Conservation (phyloP, 1,140 invertebrate genomes). For the Aphis gossypii region DNA sequence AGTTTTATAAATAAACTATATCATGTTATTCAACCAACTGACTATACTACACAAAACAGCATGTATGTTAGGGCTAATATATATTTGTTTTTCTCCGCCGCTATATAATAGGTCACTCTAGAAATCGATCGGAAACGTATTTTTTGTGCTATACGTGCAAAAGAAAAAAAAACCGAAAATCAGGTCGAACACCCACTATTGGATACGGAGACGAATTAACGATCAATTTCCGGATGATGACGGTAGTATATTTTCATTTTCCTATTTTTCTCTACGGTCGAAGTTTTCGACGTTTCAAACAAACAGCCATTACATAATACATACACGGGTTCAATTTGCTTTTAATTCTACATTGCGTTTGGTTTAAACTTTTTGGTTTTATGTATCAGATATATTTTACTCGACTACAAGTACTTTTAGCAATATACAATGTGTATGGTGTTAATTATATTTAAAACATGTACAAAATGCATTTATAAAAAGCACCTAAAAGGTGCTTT, state of each 20-base stretch:
- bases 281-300: not conserved
- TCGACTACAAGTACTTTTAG: not conserved
- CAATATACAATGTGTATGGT: not conserved
- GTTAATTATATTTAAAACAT: not conserved
- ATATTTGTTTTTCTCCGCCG: not conserved
- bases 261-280: not conserved
- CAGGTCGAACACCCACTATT: not conserved
- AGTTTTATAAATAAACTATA: not conserved
- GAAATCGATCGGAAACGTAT: constrained; percentile 8
- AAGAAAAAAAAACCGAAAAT: constrained; percentile 16
- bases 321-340: not conserved
- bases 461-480: not conserved
- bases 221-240: constrained; percentile 20
- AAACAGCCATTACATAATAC: not conserved
- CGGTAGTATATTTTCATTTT: not conserved
- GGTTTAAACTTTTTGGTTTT: not conserved
- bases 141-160: not conserved
- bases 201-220: not conserved
- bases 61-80: not conserved
- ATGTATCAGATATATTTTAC: not conserved
- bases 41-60: not conserved
- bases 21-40: not conserved
- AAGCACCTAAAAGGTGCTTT: too few species aligned
- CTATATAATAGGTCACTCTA: not conserved
- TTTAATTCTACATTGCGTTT: not conserved